Percentiles rank a stretch among this genome's conserved stretches.
These are phyloP conservation scores for Beris morrisii DNA, from an alignment of 2,888 invertebrate species.

Conservation along the genomic window DNA sequence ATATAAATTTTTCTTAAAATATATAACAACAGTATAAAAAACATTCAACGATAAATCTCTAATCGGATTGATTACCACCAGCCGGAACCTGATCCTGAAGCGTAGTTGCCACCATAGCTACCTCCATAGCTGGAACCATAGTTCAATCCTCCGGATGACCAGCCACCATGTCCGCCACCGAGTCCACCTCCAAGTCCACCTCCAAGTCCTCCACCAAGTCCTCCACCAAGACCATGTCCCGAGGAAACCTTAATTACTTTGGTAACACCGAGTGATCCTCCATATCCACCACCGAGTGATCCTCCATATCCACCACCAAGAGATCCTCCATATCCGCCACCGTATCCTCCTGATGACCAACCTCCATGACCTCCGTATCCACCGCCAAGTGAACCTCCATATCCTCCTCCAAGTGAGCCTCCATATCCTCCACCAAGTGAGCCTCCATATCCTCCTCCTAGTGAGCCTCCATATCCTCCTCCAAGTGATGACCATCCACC, in stretches of 20 bases:
- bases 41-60: too few species aligned
- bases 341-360: conserved; percentile 1
- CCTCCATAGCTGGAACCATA: conserved; percentile 9
- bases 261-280: not conserved
- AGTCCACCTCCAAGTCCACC: conserved; percentile 1
- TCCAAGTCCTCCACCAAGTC: not conserved
- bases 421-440: conserved; percentile 7
- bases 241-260: not conserved
- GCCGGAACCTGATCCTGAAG: not conserved
- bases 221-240: conserved; percentile 5
- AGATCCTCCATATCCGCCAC: not conserved
- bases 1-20: too few species aligned
- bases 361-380: not conserved
- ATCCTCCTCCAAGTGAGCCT: conserved; percentile 20
- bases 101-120: not conserved
- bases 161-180: conserved; percentile 1
- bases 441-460: conserved; percentile 42
- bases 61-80: too few species aligned
- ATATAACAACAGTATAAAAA: too few species aligned
- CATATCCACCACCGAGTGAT: not conserved
- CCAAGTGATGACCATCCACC: not conserved
- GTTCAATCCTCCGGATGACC: too few species aligned
- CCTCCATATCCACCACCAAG: conserved; percentile 12
- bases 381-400: conserved; percentile 7
- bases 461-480: conserved; percentile 50